Percentiles rank a stretch among this genome's conserved stretches.
phyloP scores from a whole-genome alignment of 2,797 vertebrate species.

The Enteromius mattozi region DNA sequence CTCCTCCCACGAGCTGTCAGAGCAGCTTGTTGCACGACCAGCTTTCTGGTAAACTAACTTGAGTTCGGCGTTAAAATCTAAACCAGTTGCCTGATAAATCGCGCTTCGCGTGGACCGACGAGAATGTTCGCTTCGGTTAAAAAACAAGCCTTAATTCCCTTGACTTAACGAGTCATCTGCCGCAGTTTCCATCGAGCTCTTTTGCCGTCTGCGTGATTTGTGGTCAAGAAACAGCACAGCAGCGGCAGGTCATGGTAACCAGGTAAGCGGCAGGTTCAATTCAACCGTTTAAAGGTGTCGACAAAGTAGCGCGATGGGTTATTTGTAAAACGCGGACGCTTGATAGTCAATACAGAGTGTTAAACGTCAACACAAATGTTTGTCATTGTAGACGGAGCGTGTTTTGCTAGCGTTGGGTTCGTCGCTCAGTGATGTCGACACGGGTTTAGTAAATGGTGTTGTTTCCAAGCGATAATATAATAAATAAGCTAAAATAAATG shows the following conservation, averaged over 20 bases:
- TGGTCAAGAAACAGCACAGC: constrained; percentile 17
- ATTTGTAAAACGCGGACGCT: neutral
- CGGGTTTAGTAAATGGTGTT: constrained; percentile 31
- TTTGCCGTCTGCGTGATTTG: constrained; percentile 38
- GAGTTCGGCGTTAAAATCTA: constrained; percentile 57
- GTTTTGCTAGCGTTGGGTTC: constrained; percentile 54
- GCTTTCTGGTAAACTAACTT: constrained; percentile 75
- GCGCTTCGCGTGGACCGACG: constrained; percentile 10
- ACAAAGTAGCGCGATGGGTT: neutral
- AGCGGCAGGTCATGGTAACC: constrained; percentile 67
- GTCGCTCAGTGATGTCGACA: constrained; percentile 64
- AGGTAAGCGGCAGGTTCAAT: constrained; percentile 68
- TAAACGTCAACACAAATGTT: neutral
- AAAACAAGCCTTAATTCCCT: constrained; percentile 17
- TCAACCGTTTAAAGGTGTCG: neutral
- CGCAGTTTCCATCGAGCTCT: constrained; percentile 27
- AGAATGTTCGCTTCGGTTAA: constrained; percentile 7
- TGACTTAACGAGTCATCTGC: constrained; percentile 24
- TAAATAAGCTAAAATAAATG: neutral
- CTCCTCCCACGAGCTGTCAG: constrained; percentile 76
- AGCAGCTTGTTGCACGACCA: constrained; percentile 82
- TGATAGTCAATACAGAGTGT: neutral
- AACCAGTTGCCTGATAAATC: constrained; percentile 8
- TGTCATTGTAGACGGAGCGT: neutral
- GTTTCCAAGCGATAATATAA: neutral